Evolutionary conservation across 2,888 invertebrate species (phyloP), one percentile per base, ranked within the genome.

Genomic region (Lampropteryx suffumata): DNA sequence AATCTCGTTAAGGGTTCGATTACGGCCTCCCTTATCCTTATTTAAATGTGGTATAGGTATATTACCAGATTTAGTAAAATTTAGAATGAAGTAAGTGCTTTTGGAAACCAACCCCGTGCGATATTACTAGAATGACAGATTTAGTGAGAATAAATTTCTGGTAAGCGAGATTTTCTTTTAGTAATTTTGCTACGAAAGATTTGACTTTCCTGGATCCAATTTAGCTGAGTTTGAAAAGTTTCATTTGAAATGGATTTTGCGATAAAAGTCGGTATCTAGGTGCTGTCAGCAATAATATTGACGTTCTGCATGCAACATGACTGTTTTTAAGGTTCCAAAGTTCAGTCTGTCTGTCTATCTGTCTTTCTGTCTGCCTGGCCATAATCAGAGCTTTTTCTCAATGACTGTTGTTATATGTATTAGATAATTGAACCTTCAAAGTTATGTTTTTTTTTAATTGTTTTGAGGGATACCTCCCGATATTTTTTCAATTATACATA

Each of bases 1-100:
- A 79, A 79, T 79, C 74, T 73, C 58, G 65, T 73, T 76, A 71
- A 72, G 70, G 73, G 75, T 79, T 74, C 77, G 71, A 75, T 79
- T 78, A 69, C 70, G 67, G 51, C 63, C 74, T 73, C 69, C 68
- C 68, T 67, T 67, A 70, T 68, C 67, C 67, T 67, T 73, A 76
- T 79, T 79, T 74, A 73, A 80, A 79, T 73, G 72, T 71, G 65
- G 69, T 67, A 63, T 63, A 65, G 57, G 61, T 67, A 51, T 63
- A 65, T 64, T 57, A 55, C 59, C 45, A 50, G 56, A 54, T 66
- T 56, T 59, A 53, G 54, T 58, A 56, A 57, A 62, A 59, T 53
- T 65, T 64, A 50, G 58, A 61, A 63, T 61, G 60, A 63, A 62
- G 54, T 58, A 52, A 60, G 57, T 50, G 45, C 61, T 55, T 58